A percentile compares a stretch with the other conserved stretches of the same genome.
These are phyloP conservation scores for Lamellibrachia columna DNA, from an alignment of 2,888 invertebrate species.

Conservation along the genomic window DNA sequence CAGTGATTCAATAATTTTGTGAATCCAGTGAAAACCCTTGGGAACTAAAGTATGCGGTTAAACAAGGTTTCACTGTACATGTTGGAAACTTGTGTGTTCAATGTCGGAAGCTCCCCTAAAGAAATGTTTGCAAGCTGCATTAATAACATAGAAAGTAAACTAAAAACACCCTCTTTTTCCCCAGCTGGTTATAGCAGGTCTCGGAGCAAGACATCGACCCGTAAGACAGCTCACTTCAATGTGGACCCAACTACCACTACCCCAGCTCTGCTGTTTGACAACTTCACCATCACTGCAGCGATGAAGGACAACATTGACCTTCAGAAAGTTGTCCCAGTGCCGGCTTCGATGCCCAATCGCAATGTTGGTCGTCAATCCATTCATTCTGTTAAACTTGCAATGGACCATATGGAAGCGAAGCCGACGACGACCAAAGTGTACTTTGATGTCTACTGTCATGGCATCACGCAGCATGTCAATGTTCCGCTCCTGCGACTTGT, in stretches of 20 bases:
- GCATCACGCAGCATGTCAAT: conserved; percentile 93
- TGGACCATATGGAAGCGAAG: conserved; percentile 65
- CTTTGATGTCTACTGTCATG: conserved; percentile 86
- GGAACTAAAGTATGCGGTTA: no score
- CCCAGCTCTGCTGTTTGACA: conserved; percentile 89
- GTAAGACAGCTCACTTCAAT: background rate
- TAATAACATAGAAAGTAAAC: background rate
- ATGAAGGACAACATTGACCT: conserved; percentile 89
- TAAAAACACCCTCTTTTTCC: background rate
- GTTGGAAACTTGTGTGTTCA: background rate
- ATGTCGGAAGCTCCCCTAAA: background rate
- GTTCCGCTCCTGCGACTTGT: conserved; percentile 91
- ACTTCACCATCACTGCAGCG: conserved; percentile 88
- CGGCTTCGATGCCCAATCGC: conserved; percentile 34
- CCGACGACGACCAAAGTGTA: conserved; percentile 88
- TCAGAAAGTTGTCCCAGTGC: conserved; percentile 57
- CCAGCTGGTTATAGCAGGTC: background rate
- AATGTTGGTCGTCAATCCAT: conserved; percentile 22
- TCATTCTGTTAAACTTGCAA: conserved; percentile 51
- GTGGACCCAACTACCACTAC: background rate
- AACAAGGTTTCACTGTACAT: background rate
- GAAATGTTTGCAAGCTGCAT: background rate
- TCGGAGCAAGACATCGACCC: background rate
- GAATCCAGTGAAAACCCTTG: no score
- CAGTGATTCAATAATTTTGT: no score